Evolutionary conservation across 2,797 vertebrate species (phyloP).

Genomic region (Sebastes paucispinis): DNA sequence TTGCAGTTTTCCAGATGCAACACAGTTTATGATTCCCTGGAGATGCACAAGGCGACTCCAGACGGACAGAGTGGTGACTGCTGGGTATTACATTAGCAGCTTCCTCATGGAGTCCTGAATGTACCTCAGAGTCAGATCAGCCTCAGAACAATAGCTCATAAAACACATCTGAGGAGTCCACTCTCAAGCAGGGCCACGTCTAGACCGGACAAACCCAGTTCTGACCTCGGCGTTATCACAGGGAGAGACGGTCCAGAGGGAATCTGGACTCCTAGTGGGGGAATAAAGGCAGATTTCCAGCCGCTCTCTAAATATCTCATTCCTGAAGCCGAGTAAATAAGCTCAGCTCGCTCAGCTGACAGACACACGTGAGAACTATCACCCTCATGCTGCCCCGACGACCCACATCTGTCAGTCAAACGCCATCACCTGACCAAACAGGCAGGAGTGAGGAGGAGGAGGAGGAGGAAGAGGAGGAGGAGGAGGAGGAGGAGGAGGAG

Average conservation of each 20-base stretch:
- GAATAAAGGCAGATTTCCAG: slow-evolving; percentile 46
- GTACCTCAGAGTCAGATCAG: slow-evolving; percentile 9
- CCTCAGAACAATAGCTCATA: slow-evolving; percentile 48
- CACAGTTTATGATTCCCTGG: not conserved
- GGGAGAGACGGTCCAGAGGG: slow-evolving; percentile 4
- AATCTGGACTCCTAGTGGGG: not conserved
- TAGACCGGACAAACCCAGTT: slow-evolving; percentile 21
- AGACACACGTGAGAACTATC: slow-evolving; percentile 75
- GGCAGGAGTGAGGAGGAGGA: slow-evolving; percentile 5
- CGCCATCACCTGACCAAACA: slow-evolving; percentile 82
- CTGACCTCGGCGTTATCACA: slow-evolving; percentile 40
- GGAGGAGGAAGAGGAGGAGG: not conserved
- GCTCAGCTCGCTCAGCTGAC: slow-evolving; percentile 54
- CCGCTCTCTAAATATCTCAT: slow-evolving; percentile 59
- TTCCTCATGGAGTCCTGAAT: slow-evolving; percentile 16
- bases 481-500: not conserved
- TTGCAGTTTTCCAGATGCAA: slow-evolving; percentile 14
- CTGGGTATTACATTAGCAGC: slow-evolving; percentile 30
- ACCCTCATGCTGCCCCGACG: slow-evolving; percentile 51
- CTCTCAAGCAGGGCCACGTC: slow-evolving; percentile 16
- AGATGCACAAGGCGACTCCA: slow-evolving; percentile 4
- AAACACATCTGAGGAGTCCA: slow-evolving; percentile 27
- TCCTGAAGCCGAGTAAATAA: slow-evolving; percentile 57
- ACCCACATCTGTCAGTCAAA: slow-evolving; percentile 79
- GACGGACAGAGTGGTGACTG: not conserved